A percentile compares a stretch with the other conserved stretches of the same genome.
phyloP scores from a whole-genome alignment of 2,888 invertebrate species.

The Aplocera efformata region DNA sequence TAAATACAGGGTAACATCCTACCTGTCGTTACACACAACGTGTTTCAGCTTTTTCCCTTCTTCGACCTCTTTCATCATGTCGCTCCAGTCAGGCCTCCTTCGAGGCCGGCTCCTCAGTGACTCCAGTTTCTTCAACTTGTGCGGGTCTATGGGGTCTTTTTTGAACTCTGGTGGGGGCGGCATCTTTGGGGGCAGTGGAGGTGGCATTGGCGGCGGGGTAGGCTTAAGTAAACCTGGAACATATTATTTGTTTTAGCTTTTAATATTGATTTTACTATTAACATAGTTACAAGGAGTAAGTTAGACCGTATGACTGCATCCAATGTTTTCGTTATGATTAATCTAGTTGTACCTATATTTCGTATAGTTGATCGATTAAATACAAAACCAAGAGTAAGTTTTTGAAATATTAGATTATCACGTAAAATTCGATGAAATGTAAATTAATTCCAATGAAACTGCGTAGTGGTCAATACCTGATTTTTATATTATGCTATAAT shows the following conservation, averaged over 20 bases:
- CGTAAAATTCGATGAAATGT: too few species aligned
- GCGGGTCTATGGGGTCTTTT: constrained; percentile 79
- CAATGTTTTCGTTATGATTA: too few species aligned
- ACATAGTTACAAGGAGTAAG: too few species aligned
- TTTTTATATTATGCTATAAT: too few species aligned
- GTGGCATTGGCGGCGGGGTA: constrained; percentile 83
- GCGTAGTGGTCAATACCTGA: too few species aligned
- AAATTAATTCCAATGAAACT: too few species aligned
- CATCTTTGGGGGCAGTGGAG: constrained; percentile 86
- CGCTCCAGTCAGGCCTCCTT: constrained; percentile 92
- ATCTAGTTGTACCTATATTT: too few species aligned
- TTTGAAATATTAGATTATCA: too few species aligned
- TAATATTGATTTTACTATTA: too few species aligned
- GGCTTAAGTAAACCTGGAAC: constrained; percentile 66
- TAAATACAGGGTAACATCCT: constrained; percentile 17
- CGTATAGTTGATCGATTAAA: too few species aligned
- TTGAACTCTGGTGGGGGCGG: constrained; percentile 81
- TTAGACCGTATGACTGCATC: too few species aligned
- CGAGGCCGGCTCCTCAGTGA: constrained; percentile 88
- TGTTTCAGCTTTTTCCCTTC: constrained; percentile 88
- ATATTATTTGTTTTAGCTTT: background rate
- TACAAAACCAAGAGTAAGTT: too few species aligned
- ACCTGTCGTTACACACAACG: constrained; percentile 89
- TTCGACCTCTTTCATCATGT: constrained; percentile 96
- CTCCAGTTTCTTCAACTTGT: constrained; percentile 85